phyloP scores from a whole-genome alignment of 2,797 vertebrate species.

The Microhierax caerulescens region DNA sequence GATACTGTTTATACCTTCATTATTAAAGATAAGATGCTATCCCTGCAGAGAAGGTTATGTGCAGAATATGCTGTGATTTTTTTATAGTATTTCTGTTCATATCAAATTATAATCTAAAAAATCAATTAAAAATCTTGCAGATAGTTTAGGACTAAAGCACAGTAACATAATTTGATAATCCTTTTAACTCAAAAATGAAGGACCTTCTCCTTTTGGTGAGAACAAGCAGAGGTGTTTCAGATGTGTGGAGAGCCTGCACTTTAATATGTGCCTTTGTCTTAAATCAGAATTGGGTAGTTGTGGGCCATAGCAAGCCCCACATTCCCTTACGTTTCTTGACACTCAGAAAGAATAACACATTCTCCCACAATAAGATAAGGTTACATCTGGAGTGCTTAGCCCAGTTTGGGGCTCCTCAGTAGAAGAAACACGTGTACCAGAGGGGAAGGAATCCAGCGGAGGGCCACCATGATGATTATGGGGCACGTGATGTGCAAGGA shows the following conservation, averaged over 20 bases:
- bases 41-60: background rate
- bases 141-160: background rate
- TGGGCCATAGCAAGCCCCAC: background rate
- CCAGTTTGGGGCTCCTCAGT: background rate
- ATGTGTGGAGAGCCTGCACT: background rate
- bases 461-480: background rate
- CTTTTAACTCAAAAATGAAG: background rate
- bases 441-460: background rate
- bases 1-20: background rate
- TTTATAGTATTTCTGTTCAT: background rate
- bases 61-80: background rate
- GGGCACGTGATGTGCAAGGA: background rate
- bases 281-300: background rate
- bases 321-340: background rate
- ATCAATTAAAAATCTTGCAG: background rate
- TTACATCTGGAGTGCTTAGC: background rate
- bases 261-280: background rate
- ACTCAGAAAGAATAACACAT: background rate
- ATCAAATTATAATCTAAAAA: background rate
- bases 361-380: background rate
- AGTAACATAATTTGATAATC: background rate
- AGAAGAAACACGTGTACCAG: background rate
- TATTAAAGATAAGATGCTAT: background rate
- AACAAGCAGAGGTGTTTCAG: background rate
- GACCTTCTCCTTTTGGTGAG: background rate